Evolutionary conservation across 2,888 invertebrate genomes (phyloP), one percentile per base, ranked within the genome.

Genomic region (Orthonychiurus folsomi): DNA sequence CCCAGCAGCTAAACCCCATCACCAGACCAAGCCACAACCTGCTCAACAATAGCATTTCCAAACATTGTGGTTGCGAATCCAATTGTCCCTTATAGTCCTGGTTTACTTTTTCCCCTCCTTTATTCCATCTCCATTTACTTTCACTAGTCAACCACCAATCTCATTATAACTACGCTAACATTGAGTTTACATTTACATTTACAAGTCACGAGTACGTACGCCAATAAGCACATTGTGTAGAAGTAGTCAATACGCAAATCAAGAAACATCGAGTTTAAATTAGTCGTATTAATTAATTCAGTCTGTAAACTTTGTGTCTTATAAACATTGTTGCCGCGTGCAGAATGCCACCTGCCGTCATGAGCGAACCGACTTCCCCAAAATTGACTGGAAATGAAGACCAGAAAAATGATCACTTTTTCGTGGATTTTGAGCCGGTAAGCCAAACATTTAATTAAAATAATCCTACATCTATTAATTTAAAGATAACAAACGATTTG

Each of bases 391-490:
- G n/a, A n/a, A n/a, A n/a, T n/a, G n/a, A n/a, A n/a, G n/a, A n/a
- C n/a, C 37, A 37, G 37, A 37, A 37, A 37, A 37, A 37, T 37
- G 37, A 37, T 37, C 9, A 5, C 37, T 9, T 37, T 37, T 37
- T 37, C 37, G 15, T 37, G 9, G 37, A 37, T 9, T 52, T 52
- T 52, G 52, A 52, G n/a, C 52, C 52, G 52, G 52, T 52, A 52
- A 52, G 52, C 5, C n/a, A 37, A 37, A 37, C 5, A 9, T 37
- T 37, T 37, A 9, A 37, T 37, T 37, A 15, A 37, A 37, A 9
- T 9, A 37, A 37, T 15, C 37, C 15, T 5, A 37, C 5, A 15
- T 37, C 15, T 9, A 37, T 5, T 37, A 37, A 37, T 37, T 37
- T 37, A n/a, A n/a, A n/a, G n/a, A n/a, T n/a, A n/a, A n/a, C n/a